Evolutionary conservation across 2,113 vertebrate genomes (phyloP).

Genomic region (Casuarius casuarius): DNA sequence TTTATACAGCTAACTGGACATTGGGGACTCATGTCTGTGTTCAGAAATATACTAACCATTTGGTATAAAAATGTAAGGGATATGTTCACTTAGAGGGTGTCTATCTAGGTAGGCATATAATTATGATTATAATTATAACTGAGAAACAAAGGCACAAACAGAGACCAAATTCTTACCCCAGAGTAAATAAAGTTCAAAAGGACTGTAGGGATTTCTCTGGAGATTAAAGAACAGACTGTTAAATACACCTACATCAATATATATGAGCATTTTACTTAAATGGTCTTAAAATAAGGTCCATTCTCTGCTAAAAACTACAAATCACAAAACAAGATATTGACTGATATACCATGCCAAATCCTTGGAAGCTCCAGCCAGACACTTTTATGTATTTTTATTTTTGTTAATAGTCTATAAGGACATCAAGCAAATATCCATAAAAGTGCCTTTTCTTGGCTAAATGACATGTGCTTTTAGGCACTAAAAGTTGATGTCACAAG

Average conservation of each 20-base stretch:
- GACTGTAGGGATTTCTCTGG: background rate
- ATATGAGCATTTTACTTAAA: background rate
- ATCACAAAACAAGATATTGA: background rate
- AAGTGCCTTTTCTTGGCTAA: background rate
- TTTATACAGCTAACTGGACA: constrained; percentile 59
- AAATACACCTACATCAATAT: background rate
- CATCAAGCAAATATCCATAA: background rate
- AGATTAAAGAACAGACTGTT: background rate
- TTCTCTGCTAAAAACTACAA: constrained; percentile 15
- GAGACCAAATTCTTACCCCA: constrained; percentile 8
- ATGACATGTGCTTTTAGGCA: background rate
- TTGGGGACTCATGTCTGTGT: constrained; percentile 20
- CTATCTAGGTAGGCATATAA: background rate
- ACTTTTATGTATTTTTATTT: background rate
- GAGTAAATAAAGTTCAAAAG: background rate
- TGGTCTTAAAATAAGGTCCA: background rate
- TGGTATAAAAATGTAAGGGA: constrained; percentile 11
- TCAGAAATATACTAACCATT: constrained; percentile 23
- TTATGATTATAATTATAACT: constrained; percentile 6
- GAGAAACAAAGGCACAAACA: constrained; percentile 8
- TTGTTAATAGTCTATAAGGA: background rate
- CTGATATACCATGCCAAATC: background rate
- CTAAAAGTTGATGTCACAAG: background rate
- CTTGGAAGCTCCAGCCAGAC: background rate
- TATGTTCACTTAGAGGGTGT: background rate